Evolutionary conservation across 2,113 vertebrate species (phyloP).

Genomic region (Indicator maculatus): DNA sequence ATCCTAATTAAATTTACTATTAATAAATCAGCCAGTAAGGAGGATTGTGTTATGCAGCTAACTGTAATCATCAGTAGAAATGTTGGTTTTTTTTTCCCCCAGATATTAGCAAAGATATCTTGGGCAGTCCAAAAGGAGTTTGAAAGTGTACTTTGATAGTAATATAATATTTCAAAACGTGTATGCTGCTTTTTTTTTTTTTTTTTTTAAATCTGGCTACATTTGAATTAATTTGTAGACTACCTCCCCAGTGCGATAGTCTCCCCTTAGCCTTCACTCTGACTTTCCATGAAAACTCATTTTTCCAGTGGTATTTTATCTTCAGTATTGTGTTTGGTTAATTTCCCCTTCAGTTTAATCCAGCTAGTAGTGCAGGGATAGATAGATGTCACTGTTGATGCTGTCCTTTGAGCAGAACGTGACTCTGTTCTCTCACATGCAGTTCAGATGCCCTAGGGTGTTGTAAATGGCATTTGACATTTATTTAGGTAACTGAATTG

Average conservation of each 20-base stretch:
- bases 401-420: neutral
- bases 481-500: neutral
- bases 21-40: neutral
- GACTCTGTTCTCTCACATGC: neutral
- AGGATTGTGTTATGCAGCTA: neutral
- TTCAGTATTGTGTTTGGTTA: neutral
- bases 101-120: neutral
- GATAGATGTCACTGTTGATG: neutral
- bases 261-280: neutral
- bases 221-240: conserved; percentile 45
- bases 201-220: conserved; percentile 30
- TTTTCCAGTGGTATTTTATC: conserved; percentile 15
- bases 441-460: neutral
- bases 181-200: neutral
- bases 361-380: neutral
- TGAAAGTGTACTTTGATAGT: neutral
- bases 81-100: neutral
- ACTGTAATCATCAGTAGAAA: neutral
- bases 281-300: conserved; percentile 16
- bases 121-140: neutral
- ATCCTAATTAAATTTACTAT: neutral
- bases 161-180: conserved; percentile 32
- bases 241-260: neutral
- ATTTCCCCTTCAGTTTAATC: conserved; percentile 14
- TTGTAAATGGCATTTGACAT: neutral